Evolutionary conservation across 2,797 vertebrate genomes (phyloP).

Genomic region (Percopsis omiscomaycus): DNA sequence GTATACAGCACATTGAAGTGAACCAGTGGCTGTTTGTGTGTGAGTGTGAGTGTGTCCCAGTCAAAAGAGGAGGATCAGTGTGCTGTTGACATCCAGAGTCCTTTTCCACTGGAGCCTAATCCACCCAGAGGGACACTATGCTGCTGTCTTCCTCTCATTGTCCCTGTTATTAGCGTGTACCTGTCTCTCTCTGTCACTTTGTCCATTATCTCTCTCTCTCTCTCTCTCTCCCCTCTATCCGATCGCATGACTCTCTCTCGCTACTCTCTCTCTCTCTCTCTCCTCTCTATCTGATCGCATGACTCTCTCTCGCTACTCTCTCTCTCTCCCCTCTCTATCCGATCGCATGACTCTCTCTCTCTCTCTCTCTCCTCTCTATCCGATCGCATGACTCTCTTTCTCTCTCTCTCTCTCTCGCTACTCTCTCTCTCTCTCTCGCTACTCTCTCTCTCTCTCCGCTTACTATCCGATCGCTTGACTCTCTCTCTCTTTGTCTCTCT

Average conservation of each 20-base stretch:
- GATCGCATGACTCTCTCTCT: slow-evolving; percentile 16
- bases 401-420: not conserved
- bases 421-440: slow-evolving; percentile 27
- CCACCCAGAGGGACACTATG: slow-evolving; percentile 42
- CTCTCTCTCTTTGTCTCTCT: slow-evolving; percentile 1
- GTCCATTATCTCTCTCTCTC: not conserved
- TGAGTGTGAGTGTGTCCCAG: slow-evolving; percentile 26
- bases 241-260: not conserved
- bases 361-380: slow-evolving; percentile 10
- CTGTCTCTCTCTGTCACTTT: not conserved
- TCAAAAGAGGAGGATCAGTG: slow-evolving; percentile 44
- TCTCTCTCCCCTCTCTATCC: slow-evolving; percentile 15
- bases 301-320: slow-evolving; percentile 26
- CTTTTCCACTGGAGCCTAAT: slow-evolving; percentile 52
- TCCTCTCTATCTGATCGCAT: slow-evolving; percentile 16
- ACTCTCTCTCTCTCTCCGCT: slow-evolving; percentile 16
- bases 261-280: slow-evolving; percentile 4
- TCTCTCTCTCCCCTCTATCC: not conserved
- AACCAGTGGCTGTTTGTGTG: not conserved
- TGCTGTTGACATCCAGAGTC: slow-evolving; percentile 54
- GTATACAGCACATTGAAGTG: slow-evolving; percentile 39
- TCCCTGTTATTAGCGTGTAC: not conserved
- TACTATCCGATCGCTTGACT: slow-evolving; percentile 17
- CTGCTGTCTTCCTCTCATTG: slow-evolving; percentile 48
- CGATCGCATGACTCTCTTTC: not conserved